These are phyloP conservation scores for Tamias sibiricus DNA, from an alignment of 2,113 vertebrate species.

Conservation along the genomic window DNA sequence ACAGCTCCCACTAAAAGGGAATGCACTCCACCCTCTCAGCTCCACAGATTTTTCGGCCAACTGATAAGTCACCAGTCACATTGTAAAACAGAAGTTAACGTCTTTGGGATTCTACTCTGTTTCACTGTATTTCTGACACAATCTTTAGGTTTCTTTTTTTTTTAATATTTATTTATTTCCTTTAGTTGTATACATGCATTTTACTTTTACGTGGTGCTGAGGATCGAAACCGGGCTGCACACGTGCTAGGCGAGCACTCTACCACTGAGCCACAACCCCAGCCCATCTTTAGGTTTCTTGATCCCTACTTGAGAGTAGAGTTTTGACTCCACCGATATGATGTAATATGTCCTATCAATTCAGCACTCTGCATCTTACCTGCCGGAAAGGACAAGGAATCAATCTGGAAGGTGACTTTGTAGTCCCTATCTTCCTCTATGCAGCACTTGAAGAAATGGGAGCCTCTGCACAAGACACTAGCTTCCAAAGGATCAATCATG, in stretches of 20 bases:
- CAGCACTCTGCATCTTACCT: conserved; percentile 76
- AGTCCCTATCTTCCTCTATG: conserved; percentile 1
- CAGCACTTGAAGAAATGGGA: conserved; percentile 81
- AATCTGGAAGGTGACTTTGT: conserved; percentile 68
- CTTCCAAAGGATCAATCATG: conserved; percentile 80
- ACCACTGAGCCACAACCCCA: too few relatives aligned
- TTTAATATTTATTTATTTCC: too few relatives aligned
- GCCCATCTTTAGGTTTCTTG: background rate
- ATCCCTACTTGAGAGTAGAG: background rate
- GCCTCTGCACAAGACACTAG: conserved; percentile 5
- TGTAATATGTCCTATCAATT: background rate
- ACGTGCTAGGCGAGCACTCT: too few relatives aligned
- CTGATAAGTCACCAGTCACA: background rate
- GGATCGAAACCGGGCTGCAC: too few relatives aligned
- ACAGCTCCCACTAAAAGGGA: background rate
- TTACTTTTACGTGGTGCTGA: too few relatives aligned
- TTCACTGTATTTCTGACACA: background rate
- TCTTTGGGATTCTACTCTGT: background rate
- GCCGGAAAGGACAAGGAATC: background rate
- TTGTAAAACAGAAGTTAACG: background rate
- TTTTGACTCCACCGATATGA: background rate
- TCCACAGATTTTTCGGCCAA: background rate
- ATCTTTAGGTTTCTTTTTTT: too few relatives aligned
- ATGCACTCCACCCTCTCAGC: background rate
- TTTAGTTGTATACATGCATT: too few relatives aligned